Evolutionary conservation across 2,797 vertebrate species (phyloP).

Genomic region (Phaenicophaeus curvirostris): DNA sequence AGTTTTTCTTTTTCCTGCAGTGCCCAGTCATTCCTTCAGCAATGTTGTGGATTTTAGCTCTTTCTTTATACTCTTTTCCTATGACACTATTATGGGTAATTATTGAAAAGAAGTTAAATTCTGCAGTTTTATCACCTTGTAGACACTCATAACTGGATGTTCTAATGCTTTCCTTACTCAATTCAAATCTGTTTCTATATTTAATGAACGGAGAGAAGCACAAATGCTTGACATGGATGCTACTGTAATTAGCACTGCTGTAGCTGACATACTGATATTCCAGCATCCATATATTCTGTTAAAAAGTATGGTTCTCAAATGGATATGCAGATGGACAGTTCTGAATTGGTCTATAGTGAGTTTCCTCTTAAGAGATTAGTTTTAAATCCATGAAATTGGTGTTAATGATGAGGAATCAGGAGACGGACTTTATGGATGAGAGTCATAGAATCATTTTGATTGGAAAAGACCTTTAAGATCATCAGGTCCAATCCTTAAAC

Average conservation of each 20-base stretch:
- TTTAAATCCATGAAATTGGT: neutral
- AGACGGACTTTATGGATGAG: neutral
- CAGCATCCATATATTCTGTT: neutral
- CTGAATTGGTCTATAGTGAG: neutral
- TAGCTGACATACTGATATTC: neutral
- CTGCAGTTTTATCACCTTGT: neutral
- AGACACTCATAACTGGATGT: neutral
- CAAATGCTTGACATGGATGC: neutral
- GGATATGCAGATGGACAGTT: neutral
- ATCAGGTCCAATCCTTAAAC: too few species aligned
- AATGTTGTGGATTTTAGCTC: neutral
- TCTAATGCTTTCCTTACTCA: neutral
- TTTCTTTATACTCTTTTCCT: neutral
- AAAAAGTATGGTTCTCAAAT: neutral
- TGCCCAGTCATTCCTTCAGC: neutral
- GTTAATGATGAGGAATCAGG: neutral
- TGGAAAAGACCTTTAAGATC: too few species aligned
- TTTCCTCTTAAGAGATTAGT: neutral
- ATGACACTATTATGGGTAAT: neutral
- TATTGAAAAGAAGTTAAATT: neutral
- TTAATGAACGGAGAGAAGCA: neutral
- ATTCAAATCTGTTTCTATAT: neutral
- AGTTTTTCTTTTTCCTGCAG: neutral
- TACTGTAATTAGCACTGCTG: neutral
- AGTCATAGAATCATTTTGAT: neutral